Evolutionary conservation across 2,888 invertebrate genomes (phyloP), one percentile per base, ranked within the genome.

Genomic region (Tinea trinotella): DNA sequence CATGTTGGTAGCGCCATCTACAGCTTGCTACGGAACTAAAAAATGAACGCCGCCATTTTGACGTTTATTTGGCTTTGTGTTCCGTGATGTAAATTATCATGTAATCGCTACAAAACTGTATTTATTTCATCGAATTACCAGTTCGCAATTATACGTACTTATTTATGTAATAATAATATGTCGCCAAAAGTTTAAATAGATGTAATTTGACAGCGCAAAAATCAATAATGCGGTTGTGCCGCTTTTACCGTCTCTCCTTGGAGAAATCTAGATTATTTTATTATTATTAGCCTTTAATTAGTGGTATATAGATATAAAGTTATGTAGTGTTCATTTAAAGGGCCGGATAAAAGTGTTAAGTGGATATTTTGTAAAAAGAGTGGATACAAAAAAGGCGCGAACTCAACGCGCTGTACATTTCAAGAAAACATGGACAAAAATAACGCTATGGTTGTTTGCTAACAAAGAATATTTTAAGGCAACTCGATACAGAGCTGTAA

Each of bases 61-160:
- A 86, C 85, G 83, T 84, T 86, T 87, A 85, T 83, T 85, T 83
- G 76, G 84, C 83, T 84, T 85, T 85, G 83, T 83, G 77, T 84
- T 76, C 68, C 64, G 61, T 65, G 64, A 61, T 69, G 58, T 62
- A 65, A 69, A 65, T 66, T 74, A 77, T 65, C 71, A 71, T 75
- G 70, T 77, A 74, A 76, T 73, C 58, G 61, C 59, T 61, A 64
- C 61, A 64, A 64, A 59, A 61, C 62, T 68, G 65, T 62, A 56
- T 64, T 62, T 60, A 57, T 60, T 62, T 67, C 72, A 73, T 61
- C 63, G 66, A 60, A 58, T 59, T 59, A 55, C 52, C 59, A 67
- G 58, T 61, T 59, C 59, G 67, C 62, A 55, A 58, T 57, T 63
- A 59, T 56, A 65, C 59, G 61, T 60, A 59, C 55, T 57, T 55